phyloP scores from a whole-genome alignment of 2,113 vertebrate genomes.

The Montifringilla adamsi region DNA sequence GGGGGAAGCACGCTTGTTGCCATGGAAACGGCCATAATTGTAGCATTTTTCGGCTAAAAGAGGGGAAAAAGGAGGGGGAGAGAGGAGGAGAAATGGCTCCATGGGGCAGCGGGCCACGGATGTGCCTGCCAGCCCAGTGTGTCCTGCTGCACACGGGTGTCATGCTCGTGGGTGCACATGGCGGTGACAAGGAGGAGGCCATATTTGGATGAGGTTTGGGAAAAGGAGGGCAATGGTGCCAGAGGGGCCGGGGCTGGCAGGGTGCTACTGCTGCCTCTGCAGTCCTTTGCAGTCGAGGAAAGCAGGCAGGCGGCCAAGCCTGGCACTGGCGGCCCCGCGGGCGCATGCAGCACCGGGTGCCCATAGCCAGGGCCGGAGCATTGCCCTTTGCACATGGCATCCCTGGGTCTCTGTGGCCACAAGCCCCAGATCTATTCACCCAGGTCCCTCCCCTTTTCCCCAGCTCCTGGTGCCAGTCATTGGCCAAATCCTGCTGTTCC shows the following conservation, averaged over 20 bases:
- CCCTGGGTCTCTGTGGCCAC: rapidly evolving
- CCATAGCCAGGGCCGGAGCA: rapidly evolving
- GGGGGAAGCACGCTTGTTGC: slow-evolving; percentile 73
- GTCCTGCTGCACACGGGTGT: neutral
- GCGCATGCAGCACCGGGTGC: neutral
- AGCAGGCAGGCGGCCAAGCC: neutral
- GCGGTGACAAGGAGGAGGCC: neutral
- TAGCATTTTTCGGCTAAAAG: slow-evolving; percentile 43
- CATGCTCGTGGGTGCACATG: rapidly evolving
- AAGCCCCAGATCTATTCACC: neutral
- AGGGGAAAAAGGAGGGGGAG: slow-evolving; percentile 2
- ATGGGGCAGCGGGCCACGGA: neutral
- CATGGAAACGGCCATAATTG: slow-evolving; percentile 63
- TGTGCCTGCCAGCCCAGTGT: rapidly evolving
- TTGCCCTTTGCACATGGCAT: rapidly evolving
- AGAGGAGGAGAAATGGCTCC: neutral
- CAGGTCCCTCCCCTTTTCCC: neutral
- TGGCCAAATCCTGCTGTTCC: neutral
- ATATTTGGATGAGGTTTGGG: neutral
- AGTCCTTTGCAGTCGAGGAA: slow-evolving; percentile 46
- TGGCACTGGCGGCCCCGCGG: neutral
- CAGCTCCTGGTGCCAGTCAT: rapidly evolving
- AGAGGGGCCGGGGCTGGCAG: neutral
- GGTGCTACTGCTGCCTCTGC: slow-evolving; percentile 4
- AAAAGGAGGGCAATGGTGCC: neutral